These are phyloP conservation scores for Ophthalmolycus amberensis DNA, from an alignment of 2,113 vertebrate genomes.

Conservation along the genomic window DNA sequence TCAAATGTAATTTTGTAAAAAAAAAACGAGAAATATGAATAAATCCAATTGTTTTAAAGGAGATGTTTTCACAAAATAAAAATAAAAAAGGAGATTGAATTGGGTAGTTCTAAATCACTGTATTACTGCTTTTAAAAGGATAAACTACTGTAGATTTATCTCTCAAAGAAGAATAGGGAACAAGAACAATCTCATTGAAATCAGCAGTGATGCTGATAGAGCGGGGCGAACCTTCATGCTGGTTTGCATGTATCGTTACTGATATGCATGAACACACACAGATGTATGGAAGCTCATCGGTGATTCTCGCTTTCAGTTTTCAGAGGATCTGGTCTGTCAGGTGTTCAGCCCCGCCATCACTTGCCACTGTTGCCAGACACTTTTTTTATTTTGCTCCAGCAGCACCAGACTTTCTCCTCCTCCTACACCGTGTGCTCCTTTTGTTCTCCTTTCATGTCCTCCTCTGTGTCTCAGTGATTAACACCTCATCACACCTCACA, in stretches of 20 bases:
- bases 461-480: neutral
- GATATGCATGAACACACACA: constrained; percentile 17
- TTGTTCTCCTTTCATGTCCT: neutral
- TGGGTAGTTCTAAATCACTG: neutral
- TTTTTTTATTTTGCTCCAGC: neutral
- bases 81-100: neutral
- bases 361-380: neutral
- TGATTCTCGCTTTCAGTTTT: constrained; percentile 26
- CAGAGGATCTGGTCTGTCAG: neutral
- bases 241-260: constrained; percentile 4
- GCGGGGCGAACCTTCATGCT: neutral
- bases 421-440: neutral
- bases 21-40: too few relatives aligned
- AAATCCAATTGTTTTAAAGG: too few relatives aligned
- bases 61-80: too few relatives aligned
- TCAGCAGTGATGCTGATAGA: neutral
- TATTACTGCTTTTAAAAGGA: neutral
- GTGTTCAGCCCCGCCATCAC: neutral
- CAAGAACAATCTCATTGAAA: neutral
- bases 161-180: neutral
- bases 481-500: constrained; percentile 36
- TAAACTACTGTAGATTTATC: neutral
- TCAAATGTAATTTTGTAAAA: too few relatives aligned
- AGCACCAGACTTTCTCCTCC: neutral
- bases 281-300: neutral